Evolutionary conservation across 2,888 invertebrate species (phyloP).

Genomic region (Halictus ligatus): DNA sequence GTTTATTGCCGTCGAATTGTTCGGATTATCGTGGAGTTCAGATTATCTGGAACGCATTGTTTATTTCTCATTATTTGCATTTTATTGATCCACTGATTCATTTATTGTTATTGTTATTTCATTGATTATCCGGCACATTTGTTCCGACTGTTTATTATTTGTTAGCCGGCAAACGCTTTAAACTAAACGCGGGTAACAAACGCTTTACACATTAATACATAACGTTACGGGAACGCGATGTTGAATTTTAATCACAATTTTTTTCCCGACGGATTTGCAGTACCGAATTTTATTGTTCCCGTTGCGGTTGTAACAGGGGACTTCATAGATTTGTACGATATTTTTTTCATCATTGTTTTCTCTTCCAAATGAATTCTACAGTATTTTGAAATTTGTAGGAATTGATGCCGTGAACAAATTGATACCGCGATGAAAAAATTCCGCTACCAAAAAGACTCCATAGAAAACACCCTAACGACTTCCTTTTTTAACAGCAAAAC

Average conservation of each 20-base stretch:
- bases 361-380: too few relatives aligned
- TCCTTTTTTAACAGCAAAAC: too few relatives aligned
- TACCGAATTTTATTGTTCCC: not conserved
- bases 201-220: not conserved
- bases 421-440: too few relatives aligned
- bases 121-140: not conserved
- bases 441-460: too few relatives aligned
- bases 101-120: not conserved
- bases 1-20: not conserved
- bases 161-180: not conserved
- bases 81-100: not conserved
- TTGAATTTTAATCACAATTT: not conserved
- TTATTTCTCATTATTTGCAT: not conserved
- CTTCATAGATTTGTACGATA: too few relatives aligned
- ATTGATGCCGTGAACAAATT: too few relatives aligned
- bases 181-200: not conserved
- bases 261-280: not conserved
- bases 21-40: not conserved
- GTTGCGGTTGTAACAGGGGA: too few relatives aligned
- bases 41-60: not conserved
- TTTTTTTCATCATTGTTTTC: too few relatives aligned
- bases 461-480: too few relatives aligned
- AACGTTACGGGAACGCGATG: not conserved
- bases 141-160: not conserved
- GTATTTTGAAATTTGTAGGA: too few relatives aligned